Evolutionary conservation across 37 sponge, comb jelly and placozoan genomes (phyloP).

Genomic region (Ianthella basta): DNA sequence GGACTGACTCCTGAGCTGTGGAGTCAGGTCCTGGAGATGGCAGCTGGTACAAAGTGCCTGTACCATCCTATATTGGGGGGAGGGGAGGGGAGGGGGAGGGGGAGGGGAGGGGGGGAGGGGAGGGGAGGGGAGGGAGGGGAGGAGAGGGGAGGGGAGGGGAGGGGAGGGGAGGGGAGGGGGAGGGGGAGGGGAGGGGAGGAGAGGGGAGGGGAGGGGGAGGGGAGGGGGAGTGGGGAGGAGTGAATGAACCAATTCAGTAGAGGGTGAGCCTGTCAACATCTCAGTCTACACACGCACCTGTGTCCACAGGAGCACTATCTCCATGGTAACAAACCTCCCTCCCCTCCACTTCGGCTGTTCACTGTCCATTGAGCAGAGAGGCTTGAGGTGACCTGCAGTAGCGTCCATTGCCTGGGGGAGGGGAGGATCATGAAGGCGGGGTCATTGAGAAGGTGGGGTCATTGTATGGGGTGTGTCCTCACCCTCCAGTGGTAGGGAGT

Average conservation of each 20-base stretch:
- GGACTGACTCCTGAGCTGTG: neutral
- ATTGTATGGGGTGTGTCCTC: neutral
- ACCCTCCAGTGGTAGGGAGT: conserved; percentile 16
- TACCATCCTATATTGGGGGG: neutral
- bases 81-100: neutral
- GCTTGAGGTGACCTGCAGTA: conserved; percentile 70
- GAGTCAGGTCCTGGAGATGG: neutral
- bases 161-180: conserved; percentile 28
- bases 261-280: too few relatives aligned
- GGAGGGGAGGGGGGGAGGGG: neutral
- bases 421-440: too few relatives aligned
- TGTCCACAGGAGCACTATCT: conserved; percentile 62
- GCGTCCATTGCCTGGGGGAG: conserved; percentile 61
- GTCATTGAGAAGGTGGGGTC: too few relatives aligned
- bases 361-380: conserved; percentile 43
- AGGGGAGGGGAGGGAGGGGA: conserved; percentile 18
- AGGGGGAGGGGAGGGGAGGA: neutral
- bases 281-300: too few relatives aligned
- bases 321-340: conserved; percentile 66
- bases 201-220: neutral
- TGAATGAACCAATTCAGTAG: neutral
- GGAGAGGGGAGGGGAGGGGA: conserved; percentile 23
- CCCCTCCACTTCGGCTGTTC: conserved; percentile 37
- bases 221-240: neutral
- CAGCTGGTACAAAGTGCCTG: conserved; percentile 15